phyloP scores from a whole-genome alignment of 2,113 vertebrate species.

The Hiodon tergisus region DNA sequence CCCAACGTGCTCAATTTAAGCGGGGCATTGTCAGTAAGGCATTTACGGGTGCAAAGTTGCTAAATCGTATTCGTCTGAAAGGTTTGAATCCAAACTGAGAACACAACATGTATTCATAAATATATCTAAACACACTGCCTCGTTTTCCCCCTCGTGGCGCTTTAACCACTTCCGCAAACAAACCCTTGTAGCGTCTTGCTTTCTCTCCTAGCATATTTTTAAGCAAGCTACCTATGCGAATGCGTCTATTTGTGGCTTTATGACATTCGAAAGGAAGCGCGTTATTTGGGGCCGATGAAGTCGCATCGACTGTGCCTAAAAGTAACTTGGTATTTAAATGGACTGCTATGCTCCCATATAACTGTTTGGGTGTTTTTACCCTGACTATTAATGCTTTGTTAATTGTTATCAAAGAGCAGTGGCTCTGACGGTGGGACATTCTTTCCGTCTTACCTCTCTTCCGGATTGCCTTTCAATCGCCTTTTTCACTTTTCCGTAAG shows the following conservation, averaged over 20 bases:
- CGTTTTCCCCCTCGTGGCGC: neutral
- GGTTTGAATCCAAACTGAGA: neutral
- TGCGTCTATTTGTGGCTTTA: constrained; percentile 24
- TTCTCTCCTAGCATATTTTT: neutral
- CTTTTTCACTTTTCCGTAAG: constrained; percentile 95
- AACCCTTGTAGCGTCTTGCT: neutral
- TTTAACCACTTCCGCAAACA: neutral
- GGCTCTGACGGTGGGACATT: neutral
- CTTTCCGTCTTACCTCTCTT: constrained; percentile 78
- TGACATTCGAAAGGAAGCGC: constrained; percentile 25
- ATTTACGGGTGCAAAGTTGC: neutral
- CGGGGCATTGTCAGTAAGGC: neutral
- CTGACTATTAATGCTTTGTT: too few species aligned
- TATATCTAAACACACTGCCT: neutral
- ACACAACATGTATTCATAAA: neutral
- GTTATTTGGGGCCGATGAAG: constrained; percentile 29
- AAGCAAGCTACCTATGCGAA: neutral
- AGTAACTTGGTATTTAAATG: too few species aligned
- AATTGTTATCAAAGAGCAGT: neutral
- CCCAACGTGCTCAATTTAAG: neutral
- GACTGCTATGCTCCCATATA: too few species aligned
- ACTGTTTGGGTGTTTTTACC: too few species aligned
- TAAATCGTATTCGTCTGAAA: neutral
- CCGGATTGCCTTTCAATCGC: constrained; percentile 91
- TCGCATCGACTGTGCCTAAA: constrained; percentile 36